Conservation (phyloP, 2,797 vertebrate species). For the Cyclura pinguis region DNA sequence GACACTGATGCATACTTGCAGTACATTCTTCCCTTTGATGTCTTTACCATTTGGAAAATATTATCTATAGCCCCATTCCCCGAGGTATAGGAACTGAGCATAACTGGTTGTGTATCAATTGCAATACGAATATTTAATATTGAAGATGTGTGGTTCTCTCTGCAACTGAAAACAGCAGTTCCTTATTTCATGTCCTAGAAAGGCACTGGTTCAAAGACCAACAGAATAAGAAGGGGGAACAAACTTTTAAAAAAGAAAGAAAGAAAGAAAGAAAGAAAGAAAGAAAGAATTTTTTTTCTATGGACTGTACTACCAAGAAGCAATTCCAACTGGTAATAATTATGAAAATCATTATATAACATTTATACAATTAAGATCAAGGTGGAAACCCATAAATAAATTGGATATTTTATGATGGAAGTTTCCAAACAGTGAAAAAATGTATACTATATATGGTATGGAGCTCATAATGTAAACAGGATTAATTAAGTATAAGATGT, state of each 20-base stretch:
- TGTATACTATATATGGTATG: constrained; percentile 33
- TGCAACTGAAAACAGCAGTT: neutral
- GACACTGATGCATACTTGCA: neutral
- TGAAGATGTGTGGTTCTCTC: neutral
- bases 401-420: constrained; percentile 39
- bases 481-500: constrained; percentile 23
- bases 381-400: constrained; percentile 57
- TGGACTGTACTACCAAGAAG: constrained; percentile 7
- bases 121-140: neutral
- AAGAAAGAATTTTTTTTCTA: constrained; percentile 60
- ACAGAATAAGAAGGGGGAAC: neutral
- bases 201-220: neutral
- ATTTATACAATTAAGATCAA: constrained; percentile 57
- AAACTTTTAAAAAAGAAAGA: constrained; percentile 44
- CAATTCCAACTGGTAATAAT: constrained; percentile 60
- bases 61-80: neutral
- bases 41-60: neutral
- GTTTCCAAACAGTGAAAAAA: constrained; percentile 46
- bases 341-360: constrained; percentile 33
- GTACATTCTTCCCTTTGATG: neutral
- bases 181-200: neutral
- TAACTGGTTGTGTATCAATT: neutral
- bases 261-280: constrained; percentile 61
- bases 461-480: constrained; percentile 34
- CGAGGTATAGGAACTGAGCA: neutral